These are phyloP conservation scores for Nannoperca australis DNA, from an alignment of 2,797 vertebrate genomes.

Conservation along the genomic window DNA sequence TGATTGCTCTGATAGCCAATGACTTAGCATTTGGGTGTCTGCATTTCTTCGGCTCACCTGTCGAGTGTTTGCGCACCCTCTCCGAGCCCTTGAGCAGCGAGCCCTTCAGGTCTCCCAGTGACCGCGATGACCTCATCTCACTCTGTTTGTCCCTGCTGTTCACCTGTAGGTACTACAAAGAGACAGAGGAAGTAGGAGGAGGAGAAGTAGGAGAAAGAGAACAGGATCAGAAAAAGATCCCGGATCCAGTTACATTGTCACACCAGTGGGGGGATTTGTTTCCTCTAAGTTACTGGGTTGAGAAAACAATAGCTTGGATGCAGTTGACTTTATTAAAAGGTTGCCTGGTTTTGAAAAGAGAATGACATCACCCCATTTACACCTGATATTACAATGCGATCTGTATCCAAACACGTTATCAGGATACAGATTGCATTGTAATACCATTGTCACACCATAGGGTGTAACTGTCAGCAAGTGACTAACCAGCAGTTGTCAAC, in stretches of 20 bases:
- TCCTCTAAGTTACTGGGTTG: conserved; percentile 9
- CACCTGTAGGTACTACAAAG: conserved; percentile 88
- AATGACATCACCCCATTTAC: conserved; percentile 5
- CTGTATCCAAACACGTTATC: no score
- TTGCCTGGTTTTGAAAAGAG: conserved; percentile 3
- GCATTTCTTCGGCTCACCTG: conserved; percentile 82
- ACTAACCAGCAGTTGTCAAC: neutral
- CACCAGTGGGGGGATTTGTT: conserved; percentile 3
- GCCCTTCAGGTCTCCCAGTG: conserved; percentile 93
- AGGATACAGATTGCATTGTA: no score
- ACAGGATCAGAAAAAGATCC: conserved; percentile 27
- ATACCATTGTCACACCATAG: no score
- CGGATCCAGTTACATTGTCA: conserved; percentile 30
- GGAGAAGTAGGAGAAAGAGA: conserved; percentile 46
- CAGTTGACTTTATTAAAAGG: neutral
- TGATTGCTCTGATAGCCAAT: neutral
- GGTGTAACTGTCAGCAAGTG: neutral
- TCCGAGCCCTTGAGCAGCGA: conserved; percentile 91
- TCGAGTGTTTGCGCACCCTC: conserved; percentile 92
- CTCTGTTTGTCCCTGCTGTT: conserved; percentile 91
- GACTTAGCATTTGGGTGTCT: neutral
- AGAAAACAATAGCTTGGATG: neutral
- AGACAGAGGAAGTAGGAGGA: neutral
- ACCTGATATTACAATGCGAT: no score
- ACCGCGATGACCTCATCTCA: conserved; percentile 93